Evolutionary conservation across 1,140 invertebrate genomes (phyloP).

Genomic region (Eumeta japonica): DNA sequence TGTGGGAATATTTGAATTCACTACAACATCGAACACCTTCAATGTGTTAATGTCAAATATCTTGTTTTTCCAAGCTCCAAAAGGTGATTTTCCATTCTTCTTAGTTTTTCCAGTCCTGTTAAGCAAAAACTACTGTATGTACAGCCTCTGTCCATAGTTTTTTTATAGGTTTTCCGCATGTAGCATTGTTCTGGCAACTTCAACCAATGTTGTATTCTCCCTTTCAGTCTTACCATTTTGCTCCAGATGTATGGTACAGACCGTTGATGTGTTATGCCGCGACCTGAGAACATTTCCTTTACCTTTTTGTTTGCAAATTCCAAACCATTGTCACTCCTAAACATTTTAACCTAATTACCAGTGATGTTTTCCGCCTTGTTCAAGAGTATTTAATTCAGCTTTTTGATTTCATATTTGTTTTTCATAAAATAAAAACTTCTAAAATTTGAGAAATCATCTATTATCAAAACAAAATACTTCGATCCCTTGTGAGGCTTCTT

Average conservation of each 20-base stretch:
- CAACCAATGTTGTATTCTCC: constrained; percentile 43
- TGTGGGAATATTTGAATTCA: constrained; percentile 33
- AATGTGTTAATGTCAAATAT: constrained; percentile 20
- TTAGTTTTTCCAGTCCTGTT: constrained; percentile 36
- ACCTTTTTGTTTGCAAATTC: constrained; percentile 40
- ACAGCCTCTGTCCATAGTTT: constrained; percentile 39
- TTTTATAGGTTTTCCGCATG: constrained; percentile 16
- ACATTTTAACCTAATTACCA: constrained; percentile 22
- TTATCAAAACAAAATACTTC: constrained; percentile 35
- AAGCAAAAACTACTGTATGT: constrained; percentile 32
- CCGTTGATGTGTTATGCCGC: constrained; percentile 33
- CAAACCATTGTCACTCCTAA: constrained; percentile 48
- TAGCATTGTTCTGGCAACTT: constrained; percentile 36
- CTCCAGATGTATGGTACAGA: constrained; percentile 45
- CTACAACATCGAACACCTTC: constrained; percentile 29
- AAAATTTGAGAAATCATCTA: constrained; percentile 44
- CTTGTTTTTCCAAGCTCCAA: constrained; percentile 28
- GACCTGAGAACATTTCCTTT: constrained; percentile 16
- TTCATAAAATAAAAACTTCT: constrained; percentile 40
- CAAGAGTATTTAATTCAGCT: constrained; percentile 30
- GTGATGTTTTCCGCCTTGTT: constrained; percentile 26
- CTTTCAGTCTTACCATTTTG: constrained; percentile 52
- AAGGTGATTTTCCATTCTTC: constrained; percentile 25
- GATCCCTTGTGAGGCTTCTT: constrained; percentile 21
- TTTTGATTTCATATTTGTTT: constrained; percentile 32